Conservation (phyloP, 1,140 invertebrate species). For the Drosophila aff. region DNA sequence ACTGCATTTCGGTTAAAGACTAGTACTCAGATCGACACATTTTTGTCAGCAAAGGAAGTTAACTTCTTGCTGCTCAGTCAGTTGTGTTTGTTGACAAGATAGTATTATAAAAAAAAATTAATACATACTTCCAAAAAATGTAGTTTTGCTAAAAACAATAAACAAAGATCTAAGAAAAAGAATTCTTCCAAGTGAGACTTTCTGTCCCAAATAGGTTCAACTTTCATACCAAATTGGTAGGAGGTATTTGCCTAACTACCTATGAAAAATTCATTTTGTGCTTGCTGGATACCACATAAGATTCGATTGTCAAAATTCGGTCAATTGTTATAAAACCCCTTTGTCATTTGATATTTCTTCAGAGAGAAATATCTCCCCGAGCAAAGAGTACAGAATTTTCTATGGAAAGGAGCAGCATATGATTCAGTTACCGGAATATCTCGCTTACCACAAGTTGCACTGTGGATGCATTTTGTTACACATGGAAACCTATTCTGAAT, state of each 20-base stretch:
- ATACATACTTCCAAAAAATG: background rate
- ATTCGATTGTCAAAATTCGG: background rate
- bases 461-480: background rate
- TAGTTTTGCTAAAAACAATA: background rate
- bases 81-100: background rate
- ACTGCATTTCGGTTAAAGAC: background rate
- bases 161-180: too few species aligned
- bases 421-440: background rate
- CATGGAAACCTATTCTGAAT: background rate
- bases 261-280: too few species aligned
- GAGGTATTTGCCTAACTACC: too few species aligned
- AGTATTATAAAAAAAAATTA: background rate
- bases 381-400: background rate
- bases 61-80: background rate
- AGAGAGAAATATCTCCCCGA: background rate
- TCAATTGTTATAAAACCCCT: background rate
- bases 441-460: background rate
- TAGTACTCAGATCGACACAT: conserved; percentile 9
- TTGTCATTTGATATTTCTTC: background rate
- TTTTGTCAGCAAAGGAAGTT: background rate
- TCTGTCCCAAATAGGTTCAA: too few species aligned
- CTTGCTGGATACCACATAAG: background rate
- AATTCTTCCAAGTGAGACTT: background rate
- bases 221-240: background rate
- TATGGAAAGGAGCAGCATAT: background rate